These are phyloP conservation scores for Volucella zonaria DNA, from an alignment of 2,888 invertebrate genomes.

Conservation along the genomic window DNA sequence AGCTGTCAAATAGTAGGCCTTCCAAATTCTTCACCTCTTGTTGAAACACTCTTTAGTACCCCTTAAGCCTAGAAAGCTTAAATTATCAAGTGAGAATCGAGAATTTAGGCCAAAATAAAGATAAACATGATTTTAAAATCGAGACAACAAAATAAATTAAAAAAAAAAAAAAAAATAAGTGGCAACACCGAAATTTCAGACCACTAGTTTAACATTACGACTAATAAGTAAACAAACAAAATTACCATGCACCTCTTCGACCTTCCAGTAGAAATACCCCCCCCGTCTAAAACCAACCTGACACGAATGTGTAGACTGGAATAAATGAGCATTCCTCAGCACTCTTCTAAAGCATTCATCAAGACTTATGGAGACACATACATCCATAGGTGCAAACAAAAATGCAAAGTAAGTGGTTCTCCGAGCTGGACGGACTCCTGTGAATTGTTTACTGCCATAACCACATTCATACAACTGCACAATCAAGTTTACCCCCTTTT, in stretches of 20 bases:
- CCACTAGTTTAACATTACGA: constrained; percentile 20
- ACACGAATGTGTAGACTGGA: constrained; percentile 59
- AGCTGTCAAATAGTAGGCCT: too few relatives aligned
- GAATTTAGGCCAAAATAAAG: too few relatives aligned
- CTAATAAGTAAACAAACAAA: constrained; percentile 48
- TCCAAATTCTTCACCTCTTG: too few relatives aligned
- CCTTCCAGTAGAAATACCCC: neutral
- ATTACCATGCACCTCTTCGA: constrained; percentile 32
- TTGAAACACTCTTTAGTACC: too few relatives aligned
- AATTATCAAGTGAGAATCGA: too few relatives aligned
- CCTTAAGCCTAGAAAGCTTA: too few relatives aligned
- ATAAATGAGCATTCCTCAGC: constrained; percentile 45
- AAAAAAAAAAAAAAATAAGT: constrained; percentile 16
- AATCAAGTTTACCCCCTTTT: constrained; percentile 50
- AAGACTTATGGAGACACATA: neutral
- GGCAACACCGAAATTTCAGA: constrained; percentile 34
- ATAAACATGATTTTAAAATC: too few relatives aligned
- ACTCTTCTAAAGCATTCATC: neutral
- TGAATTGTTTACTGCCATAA: constrained; percentile 9
- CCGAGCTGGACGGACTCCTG: neutral
- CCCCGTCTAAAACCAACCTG: neutral
- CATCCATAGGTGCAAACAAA: neutral
- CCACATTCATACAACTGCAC: constrained; percentile 57
- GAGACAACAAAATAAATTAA: too few relatives aligned
- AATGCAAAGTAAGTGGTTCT: constrained; percentile 2